Evolutionary conservation across 2,888 invertebrate genomes (phyloP).

Genomic region (Lysandra coridon): DNA sequence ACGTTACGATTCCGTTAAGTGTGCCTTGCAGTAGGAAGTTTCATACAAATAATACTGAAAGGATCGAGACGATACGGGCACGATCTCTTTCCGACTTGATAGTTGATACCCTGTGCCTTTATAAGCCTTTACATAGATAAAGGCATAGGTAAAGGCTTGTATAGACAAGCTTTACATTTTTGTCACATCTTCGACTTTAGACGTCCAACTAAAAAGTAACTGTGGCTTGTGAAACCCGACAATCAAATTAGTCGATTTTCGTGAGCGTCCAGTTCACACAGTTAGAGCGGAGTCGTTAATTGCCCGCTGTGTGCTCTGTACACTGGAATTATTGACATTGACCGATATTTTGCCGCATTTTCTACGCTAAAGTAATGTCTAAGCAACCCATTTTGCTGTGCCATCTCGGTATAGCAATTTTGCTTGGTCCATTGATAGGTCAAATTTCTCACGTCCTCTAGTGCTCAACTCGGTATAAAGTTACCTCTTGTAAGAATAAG

Average conservation of each 20-base stretch:
- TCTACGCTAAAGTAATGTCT: not conserved
- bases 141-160: too few species aligned
- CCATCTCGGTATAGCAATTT: not conserved
- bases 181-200: slow-evolving; percentile 31
- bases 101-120: not conserved
- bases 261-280: slow-evolving; percentile 63
- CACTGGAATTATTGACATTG: slow-evolving; percentile 44
- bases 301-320: slow-evolving; percentile 42
- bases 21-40: too few species aligned
- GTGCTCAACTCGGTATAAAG: too few species aligned
- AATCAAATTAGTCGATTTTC: slow-evolving; percentile 65
- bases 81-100: not conserved
- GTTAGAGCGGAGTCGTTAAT: slow-evolving; percentile 60
- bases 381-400: not conserved
- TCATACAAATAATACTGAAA: not conserved
- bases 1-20: not conserved
- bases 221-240: slow-evolving; percentile 57
- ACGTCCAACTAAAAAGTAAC: slow-evolving; percentile 46
- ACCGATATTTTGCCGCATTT: slow-evolving; percentile 35
- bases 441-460: not conserved
- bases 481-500: too few species aligned
- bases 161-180: not conserved
- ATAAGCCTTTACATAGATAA: not conserved
- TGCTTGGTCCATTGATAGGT: not conserved
- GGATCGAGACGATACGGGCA: not conserved